Conservation (phyloP, 2,797 vertebrate genomes). For the Cuniculus paca region DNA sequence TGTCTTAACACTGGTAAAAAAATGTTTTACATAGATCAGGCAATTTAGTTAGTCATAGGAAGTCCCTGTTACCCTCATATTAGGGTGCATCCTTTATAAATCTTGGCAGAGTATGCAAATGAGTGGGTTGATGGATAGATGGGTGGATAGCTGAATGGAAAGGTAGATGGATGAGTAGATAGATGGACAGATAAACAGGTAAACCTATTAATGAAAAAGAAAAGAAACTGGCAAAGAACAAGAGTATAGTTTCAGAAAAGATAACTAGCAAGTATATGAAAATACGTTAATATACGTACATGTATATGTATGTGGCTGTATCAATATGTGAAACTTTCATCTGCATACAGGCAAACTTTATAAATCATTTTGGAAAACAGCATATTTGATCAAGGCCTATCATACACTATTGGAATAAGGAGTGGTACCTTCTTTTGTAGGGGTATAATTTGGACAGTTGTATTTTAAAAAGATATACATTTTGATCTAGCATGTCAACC, state of each 20-base stretch:
- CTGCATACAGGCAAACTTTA: neutral
- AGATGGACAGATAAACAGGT: too few species aligned
- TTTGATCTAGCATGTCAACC: neutral
- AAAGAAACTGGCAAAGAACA: neutral
- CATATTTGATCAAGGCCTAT: neutral
- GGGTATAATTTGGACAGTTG: neutral
- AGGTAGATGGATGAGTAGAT: neutral
- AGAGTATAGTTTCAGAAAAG: neutral
- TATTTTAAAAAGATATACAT: neutral
- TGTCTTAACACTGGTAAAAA: neutral
- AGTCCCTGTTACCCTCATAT: neutral
- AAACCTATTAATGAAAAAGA: neutral
- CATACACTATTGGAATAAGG: neutral
- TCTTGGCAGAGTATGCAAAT: neutral
- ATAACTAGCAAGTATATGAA: neutral
- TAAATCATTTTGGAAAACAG: neutral
- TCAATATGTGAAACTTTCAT: neutral
- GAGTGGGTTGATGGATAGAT: accelerated
- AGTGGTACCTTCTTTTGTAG: neutral
- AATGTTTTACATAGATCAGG: neutral
- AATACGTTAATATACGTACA: neutral
- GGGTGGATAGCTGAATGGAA: neutral
- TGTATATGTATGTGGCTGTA: too few species aligned
- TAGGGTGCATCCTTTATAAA: neutral
- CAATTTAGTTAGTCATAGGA: neutral